phyloP scores from a whole-genome alignment of 23 tunicate species.

The Ascidia mentula region DNA sequence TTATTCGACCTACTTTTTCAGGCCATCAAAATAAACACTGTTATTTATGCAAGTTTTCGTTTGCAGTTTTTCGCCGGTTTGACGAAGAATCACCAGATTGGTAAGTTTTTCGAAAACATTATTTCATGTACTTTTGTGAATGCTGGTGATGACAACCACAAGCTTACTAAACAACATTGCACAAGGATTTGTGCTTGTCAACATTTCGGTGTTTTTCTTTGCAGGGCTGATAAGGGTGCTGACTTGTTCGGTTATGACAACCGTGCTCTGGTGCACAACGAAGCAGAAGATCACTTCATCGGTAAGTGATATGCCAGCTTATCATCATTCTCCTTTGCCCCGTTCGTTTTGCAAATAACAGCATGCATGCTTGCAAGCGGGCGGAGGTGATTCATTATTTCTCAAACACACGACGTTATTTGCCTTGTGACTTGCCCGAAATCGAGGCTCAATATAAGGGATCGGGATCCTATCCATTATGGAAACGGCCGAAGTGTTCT shows the following conservation, averaged over 20 bases:
- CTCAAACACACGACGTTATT: neutral
- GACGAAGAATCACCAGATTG: neutral
- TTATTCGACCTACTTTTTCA: too few species aligned
- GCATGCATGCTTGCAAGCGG: conserved; percentile 1
- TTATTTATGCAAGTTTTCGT: neutral
- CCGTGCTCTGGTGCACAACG: conserved; percentile 10
- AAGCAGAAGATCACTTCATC: neutral
- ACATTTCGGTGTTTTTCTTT: too few species aligned
- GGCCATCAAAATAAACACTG: neutral
- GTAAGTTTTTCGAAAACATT: too few species aligned
- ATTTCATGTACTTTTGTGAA: too few species aligned
- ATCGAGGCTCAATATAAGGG: neutral
- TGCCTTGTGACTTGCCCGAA: neutral
- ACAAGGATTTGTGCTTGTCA: too few species aligned
- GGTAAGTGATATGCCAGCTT: neutral
- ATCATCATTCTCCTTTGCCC: neutral
- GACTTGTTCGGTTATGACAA: conserved; percentile 21
- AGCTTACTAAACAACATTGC: too few species aligned
- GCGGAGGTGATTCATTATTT: neutral
- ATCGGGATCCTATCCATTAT: too few species aligned
- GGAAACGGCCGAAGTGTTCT: too few species aligned
- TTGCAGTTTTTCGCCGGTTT: neutral
- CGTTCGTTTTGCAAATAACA: neutral
- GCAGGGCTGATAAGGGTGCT: neutral
- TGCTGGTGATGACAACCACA: too few species aligned